Conservation (phyloP, 2,113 vertebrate genomes). For the Chrysochloris asiatica region DNA sequence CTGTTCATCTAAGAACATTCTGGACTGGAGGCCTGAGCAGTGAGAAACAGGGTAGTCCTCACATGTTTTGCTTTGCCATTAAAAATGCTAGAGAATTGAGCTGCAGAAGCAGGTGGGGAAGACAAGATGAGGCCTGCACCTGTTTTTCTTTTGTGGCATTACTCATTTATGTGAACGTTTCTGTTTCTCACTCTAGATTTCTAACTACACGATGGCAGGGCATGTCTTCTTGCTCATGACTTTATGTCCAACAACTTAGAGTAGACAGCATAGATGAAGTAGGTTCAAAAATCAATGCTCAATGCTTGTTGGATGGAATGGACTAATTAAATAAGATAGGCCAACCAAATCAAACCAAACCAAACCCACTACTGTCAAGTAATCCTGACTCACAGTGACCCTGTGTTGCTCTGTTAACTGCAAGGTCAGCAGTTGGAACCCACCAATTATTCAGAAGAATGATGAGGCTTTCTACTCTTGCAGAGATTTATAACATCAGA, state of each 20-base stretch:
- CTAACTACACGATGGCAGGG: not conserved
- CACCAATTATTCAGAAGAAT: not conserved
- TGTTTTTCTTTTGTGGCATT: not conserved
- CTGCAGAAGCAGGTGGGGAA: not conserved
- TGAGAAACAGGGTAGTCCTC: not conserved
- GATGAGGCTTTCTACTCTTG: no score
- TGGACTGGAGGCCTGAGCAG: not conserved
- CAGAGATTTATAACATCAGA: no score
- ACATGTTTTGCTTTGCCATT: not conserved
- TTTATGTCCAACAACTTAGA: not conserved
- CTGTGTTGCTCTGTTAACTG: no score
- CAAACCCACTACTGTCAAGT: not conserved
- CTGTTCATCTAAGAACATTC: not conserved
- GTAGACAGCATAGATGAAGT: not conserved
- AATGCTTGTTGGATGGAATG: not conserved
- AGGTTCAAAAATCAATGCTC: not conserved
- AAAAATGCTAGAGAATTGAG: not conserved
- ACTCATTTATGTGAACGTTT: not conserved
- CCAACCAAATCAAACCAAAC: no score
- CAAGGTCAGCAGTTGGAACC: not conserved
- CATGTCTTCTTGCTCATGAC: not conserved
- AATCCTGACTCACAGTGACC: not conserved
- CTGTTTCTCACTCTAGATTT: not conserved
- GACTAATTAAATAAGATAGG: not conserved
- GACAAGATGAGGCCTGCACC: not conserved